Evolutionary conservation across 2,888 invertebrate species (phyloP), one percentile per base, ranked within the genome.

Genomic region (Geophilus truncorum): DNA sequence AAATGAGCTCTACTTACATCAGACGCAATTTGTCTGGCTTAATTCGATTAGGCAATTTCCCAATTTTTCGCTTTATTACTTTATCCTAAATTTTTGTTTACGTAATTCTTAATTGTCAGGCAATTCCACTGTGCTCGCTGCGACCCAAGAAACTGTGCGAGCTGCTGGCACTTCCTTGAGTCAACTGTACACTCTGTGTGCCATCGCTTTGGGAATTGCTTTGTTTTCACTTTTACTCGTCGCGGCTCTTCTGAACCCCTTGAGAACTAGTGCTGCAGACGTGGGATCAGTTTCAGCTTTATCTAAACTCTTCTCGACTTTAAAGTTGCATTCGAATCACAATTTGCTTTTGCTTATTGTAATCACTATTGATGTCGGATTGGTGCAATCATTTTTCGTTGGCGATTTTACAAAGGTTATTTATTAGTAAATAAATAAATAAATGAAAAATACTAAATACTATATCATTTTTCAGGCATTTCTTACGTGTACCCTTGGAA

Each of bases 351-450:
- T 98, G 6, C 90, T 98, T 45, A 95, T 98, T 82, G 97, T 97
- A 0, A 92, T 98, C 83, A 98, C 98, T 0, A 89, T 98, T 78
- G 98, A 96, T 92, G 96, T 97, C 85, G 98, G 98, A 81, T 93
- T 98, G 91, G 97, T 98, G 86, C 97, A 98, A 87, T 97, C 97
- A 0, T 98, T 97, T 88, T 94, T 97, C 84, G 94, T 95, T 23
- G 97, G 96, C 0, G 88, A 89, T 76, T 90, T 86, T 83, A 89
- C 89, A 0, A 87, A 87, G 84, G 89, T 89, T 0, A 28, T 12
- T 34, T 32, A 25, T 45, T 1, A 18, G 2, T 12, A 10, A n/a
- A 1, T 45, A 45, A 15, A 10, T 45, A n/a, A 5, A 1, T 1
- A 0, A 45, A 1, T 45, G n/a, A n/a, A n/a, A n/a, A n/a, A n/a